Evolutionary conservation across 2,888 invertebrate genomes (phyloP).

Genomic region (Ethmia dodecea): DNA sequence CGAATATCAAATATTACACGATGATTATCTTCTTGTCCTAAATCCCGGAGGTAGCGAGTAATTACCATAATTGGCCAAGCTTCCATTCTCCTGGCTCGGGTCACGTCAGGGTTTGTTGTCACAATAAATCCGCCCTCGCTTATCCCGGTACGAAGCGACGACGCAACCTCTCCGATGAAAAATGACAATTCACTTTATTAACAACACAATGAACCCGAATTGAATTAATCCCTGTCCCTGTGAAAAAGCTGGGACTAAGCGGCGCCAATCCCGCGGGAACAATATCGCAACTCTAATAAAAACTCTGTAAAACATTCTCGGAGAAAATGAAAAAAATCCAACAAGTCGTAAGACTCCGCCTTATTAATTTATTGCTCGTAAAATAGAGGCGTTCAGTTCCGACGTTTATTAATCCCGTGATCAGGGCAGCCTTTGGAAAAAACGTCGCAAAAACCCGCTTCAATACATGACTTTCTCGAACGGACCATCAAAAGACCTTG

Average conservation of each 20-base stretch:
- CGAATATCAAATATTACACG: too few species aligned
- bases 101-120: too few species aligned
- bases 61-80: too few species aligned
- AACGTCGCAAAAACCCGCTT: constrained; percentile 25
- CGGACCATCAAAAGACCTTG: constrained; percentile 25
- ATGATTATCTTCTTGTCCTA: too few species aligned
- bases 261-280: constrained; percentile 16
- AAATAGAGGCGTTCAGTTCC: constrained; percentile 31
- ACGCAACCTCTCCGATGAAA: constrained; percentile 3
- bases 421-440: constrained; percentile 27
- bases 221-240: constrained; percentile 24
- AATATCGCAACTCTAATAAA: constrained; percentile 32
- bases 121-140: background rate
- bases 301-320: constrained; percentile 33
- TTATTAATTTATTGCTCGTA: constrained; percentile 48
- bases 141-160: background rate
- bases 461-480: constrained; percentile 30
- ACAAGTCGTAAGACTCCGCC: constrained; percentile 39
- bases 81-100: too few species aligned
- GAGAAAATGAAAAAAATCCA: constrained; percentile 38
- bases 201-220: constrained; percentile 9
- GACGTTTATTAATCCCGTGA: constrained; percentile 41
- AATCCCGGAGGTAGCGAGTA: too few species aligned
- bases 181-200: constrained; percentile 7
- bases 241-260: constrained; percentile 23